Base-by-base conservation (phyloP, 2,888 invertebrate genomes). In the Heliconius aoede region DNA sequence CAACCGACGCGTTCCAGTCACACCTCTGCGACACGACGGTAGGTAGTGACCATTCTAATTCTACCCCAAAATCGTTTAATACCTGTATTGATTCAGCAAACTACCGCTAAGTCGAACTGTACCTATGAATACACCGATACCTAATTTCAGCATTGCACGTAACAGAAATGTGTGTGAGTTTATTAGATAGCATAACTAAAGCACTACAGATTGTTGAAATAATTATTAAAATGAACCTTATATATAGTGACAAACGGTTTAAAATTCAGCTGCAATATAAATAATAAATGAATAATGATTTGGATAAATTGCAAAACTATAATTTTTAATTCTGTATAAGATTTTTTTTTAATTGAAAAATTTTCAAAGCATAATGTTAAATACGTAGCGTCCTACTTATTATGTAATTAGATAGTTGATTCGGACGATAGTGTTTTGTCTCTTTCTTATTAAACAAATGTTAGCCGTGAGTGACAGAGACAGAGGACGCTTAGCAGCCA, bases 151-250 rank as follows among this genome's bases (percentile, higher is more conserved):
- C 46, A 11, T 36, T 68, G n/a, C 67, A 68, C 64, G 74, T 74
- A 51, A 74, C 40, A 61, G 24, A 64, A 73, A 73, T 69, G 46
- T 32, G 46, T 32, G 40, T 75, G 55, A 46, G 74, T 74, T 74
- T 74, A 74, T 74, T 74, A 74, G 74, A 74, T 74, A 74, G 60
- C 74, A 40, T 36, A 73, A 13, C 58, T 68, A 58, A 26, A 67
- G 15, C 28, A n/a, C 18, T 64, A 11, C 32, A 46, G 8, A 8
- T 7, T 40, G 40, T 46, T 30, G 4, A 26, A 55, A 3, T 55
- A 30, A 30, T n/a, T 24, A 32, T 13, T 32, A 60, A 74, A 40
- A 26, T 67, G 26, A 13, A 40, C 58, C 40, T 21, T 67, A 28
- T 68, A 9, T 15, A 8, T 8, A 68, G 40, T 0, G 0, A 9